Conservation (phyloP, 2,113 vertebrate genomes). For the Dolichallabes microphthalmus region DNA sequence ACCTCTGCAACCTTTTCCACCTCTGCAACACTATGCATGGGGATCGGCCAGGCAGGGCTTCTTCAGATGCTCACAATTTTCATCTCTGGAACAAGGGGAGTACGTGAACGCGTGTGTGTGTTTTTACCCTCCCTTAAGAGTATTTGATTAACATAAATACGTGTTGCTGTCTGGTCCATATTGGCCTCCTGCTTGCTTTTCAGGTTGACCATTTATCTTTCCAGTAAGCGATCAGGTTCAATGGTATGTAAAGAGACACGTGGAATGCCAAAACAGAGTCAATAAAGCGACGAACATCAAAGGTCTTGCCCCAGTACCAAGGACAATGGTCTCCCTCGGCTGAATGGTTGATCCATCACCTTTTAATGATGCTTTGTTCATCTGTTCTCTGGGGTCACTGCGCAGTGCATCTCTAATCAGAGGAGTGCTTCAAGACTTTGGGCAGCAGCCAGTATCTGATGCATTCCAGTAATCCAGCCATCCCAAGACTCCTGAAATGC, state of each 20-base stretch:
- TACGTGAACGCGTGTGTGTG: not conserved
- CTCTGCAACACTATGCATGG: not conserved
- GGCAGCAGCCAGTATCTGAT: conserved; percentile 51
- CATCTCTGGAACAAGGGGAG: not conserved
- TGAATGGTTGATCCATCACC: conserved; percentile 59
- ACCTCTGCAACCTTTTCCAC: not conserved
- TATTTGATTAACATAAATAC: conserved; percentile 40
- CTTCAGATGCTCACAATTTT: conserved; percentile 55
- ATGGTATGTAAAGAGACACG: conserved; percentile 44
- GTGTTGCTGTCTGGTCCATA: conserved; percentile 38
- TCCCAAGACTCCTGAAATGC: conserved; percentile 36
- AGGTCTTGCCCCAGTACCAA: conserved; percentile 44
- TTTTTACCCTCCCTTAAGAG: not conserved
- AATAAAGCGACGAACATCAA: conserved; percentile 55
- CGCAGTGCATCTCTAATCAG: conserved; percentile 48
- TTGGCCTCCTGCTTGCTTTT: conserved; percentile 44
- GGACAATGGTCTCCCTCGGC: conserved; percentile 52
- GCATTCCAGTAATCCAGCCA: conserved; percentile 52
- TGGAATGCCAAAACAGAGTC: conserved; percentile 50
- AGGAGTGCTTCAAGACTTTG: conserved; percentile 48
- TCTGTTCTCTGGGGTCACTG: conserved; percentile 53
- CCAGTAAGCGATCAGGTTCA: conserved; percentile 48
- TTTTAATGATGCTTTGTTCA: conserved; percentile 50
- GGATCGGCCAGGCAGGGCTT: conserved; percentile 56
- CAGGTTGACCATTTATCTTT: conserved; percentile 58